Evolutionary conservation across 2,113 vertebrate genomes (phyloP).

Genomic region (Polypterus bichir): DNA sequence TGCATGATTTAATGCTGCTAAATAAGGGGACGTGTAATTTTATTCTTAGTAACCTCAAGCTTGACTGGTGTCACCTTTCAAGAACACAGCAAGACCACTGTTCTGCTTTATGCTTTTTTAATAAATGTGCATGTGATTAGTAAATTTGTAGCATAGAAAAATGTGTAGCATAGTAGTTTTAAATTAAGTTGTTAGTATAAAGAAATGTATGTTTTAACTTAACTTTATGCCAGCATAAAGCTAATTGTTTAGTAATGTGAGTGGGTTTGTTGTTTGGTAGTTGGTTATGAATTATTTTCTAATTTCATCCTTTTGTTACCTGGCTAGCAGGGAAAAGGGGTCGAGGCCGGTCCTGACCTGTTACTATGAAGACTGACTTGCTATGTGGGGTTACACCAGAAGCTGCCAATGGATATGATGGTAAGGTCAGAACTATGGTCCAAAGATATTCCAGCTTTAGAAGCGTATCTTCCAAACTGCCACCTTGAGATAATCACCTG

Average conservation of each 20-base stretch:
- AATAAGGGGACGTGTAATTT: conserved; percentile 1
- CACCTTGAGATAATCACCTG: conserved; percentile 33
- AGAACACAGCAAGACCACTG: conserved; percentile 8
- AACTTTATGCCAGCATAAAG: too few relatives aligned
- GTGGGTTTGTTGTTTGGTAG: conserved; percentile 11
- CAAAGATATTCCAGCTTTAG: conserved; percentile 72
- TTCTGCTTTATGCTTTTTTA: conserved; percentile 19
- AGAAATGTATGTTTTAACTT: too few relatives aligned
- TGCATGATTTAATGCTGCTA: conserved; percentile 27
- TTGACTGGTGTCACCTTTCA: conserved; percentile 10
- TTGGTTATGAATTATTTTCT: conserved; percentile 41
- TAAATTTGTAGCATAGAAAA: conserved; percentile 12
- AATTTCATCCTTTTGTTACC: conserved; percentile 97
- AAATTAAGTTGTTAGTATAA: too few relatives aligned
- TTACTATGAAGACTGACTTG: conserved; percentile 93
- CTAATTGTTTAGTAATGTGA: too few relatives aligned
- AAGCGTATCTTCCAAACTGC: conserved; percentile 68
- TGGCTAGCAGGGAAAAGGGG: conserved; percentile 93
- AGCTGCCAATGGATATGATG: conserved; percentile 81
- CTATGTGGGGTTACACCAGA: conserved; percentile 96
- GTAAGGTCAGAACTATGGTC: conserved; percentile 71
- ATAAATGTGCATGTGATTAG: conserved; percentile 25
- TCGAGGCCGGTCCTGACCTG: conserved; percentile 82
- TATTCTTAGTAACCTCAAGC: conserved; percentile 10
- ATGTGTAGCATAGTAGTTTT: too few relatives aligned